Percentiles rank a stretch among this genome's conserved stretches.
These are phyloP conservation scores for Sebastes iracundus DNA, from an alignment of 2,797 vertebrate species.

Conservation along the genomic window DNA sequence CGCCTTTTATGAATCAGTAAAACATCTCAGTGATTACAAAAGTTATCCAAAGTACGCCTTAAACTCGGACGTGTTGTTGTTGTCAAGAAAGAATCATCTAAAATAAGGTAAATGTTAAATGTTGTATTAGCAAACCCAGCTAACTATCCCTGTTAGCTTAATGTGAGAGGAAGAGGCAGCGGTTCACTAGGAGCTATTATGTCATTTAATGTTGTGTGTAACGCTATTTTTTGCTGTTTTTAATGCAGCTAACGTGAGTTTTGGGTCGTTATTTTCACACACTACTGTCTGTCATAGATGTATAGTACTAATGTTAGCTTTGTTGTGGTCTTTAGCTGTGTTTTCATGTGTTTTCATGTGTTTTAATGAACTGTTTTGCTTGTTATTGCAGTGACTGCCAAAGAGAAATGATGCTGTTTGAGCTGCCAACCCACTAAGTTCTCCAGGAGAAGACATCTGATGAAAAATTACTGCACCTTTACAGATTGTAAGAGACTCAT, in stretches of 20 bases:
- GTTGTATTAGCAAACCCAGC: conserved; percentile 68
- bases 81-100: conserved; percentile 77
- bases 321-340: neutral
- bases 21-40: conserved; percentile 5
- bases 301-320: neutral
- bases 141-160: conserved; percentile 72
- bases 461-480: conserved; percentile 75
- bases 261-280: conserved; percentile 26
- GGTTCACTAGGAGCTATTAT: neutral
- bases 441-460: conserved; percentile 62
- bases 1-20: conserved; percentile 5
- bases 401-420: conserved; percentile 56
- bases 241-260: conserved; percentile 42
- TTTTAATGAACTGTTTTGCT: neutral
- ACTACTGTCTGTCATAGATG: neutral
- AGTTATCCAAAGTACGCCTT: neutral
- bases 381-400: conserved; percentile 14
- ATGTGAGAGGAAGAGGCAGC: conserved; percentile 28
- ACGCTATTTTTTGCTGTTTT: conserved; percentile 3
- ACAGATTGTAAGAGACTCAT: conserved; percentile 63
- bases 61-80: neutral
- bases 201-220: neutral
- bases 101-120: conserved; percentile 85
- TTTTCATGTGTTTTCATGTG: neutral
- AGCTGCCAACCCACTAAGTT: conserved; percentile 58